These are phyloP conservation scores for Achatina immaculata DNA, from an alignment of 1,140 invertebrate genomes.

Conservation along the genomic window DNA sequence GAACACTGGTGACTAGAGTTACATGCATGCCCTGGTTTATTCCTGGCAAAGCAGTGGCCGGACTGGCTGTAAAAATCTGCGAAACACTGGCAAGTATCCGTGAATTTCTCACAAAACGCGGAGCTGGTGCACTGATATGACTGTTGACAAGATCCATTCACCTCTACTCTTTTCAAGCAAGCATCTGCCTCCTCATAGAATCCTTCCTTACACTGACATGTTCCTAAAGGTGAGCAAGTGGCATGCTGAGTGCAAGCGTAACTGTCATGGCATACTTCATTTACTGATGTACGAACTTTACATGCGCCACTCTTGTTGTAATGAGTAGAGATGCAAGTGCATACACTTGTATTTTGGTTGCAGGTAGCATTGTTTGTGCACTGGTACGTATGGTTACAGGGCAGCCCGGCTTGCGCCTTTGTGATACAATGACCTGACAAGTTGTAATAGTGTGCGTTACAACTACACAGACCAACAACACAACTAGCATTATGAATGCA, in stretches of 20 bases:
- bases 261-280: conserved; percentile 1
- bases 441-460: conserved; percentile 24
- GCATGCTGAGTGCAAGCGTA: conserved; percentile 35
- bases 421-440: background rate
- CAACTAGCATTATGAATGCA: conserved; percentile 37
- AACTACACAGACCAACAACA: conserved; percentile 16
- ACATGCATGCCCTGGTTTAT: conserved; percentile 4
- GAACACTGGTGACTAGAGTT: conserved; percentile 26
- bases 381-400: conserved; percentile 31
- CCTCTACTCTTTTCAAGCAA: conserved; percentile 22
- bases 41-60: conserved; percentile 26
- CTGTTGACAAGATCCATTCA: background rate
- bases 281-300: conserved; percentile 12
- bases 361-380: conserved; percentile 37
- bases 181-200: conserved; percentile 30
- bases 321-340: conserved; percentile 10
- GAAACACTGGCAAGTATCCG: conserved; percentile 33
- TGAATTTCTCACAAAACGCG: conserved; percentile 20
- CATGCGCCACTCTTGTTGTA: conserved; percentile 32
- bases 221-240: conserved; percentile 18
- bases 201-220: conserved; percentile 26
- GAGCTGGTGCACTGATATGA: conserved; percentile 7
- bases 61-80: conserved; percentile 34
- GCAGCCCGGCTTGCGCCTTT: background rate
- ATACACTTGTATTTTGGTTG: background rate